Evolutionary conservation across 2,888 invertebrate genomes (phyloP), one percentile per base, ranked within the genome.

Genomic region (Tinea trinotella): DNA sequence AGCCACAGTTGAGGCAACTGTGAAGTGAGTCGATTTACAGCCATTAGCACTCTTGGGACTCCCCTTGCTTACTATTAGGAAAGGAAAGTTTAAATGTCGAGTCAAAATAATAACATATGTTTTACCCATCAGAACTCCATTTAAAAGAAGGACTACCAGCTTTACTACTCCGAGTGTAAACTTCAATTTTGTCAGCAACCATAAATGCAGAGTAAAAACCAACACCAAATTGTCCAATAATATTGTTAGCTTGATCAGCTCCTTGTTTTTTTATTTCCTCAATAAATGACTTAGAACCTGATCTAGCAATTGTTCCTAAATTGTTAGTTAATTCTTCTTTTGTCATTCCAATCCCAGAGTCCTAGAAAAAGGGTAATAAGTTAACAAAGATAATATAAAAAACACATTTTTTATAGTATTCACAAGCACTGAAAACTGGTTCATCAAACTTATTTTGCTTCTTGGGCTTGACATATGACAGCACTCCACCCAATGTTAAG

Each of bases 141-240:
- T 91, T 91, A 65, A 92, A 91, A 0, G 96, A 97, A 9, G 89
- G 87, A 0, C 91, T 88, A 58, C 89, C 88, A 2, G 74, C 71
- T 50, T 80, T 76, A 56, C 92, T 90, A 55, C 93, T 92, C 67
- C 90, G 90, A 1, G 97, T 95, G 70, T 86, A 98, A 0, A 98
- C 98, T 67, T 97, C 97, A 19, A 99, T 96, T 70, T 92, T 93
- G 63, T 97, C 93, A 17, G 97, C 97, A 2, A 98, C 98, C 96
- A 99, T 98, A 72, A 99, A 99, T 0, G 94, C 92, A 10, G 98
- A 98, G 76, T 99, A 99, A 76, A 99, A 99, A 0, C 98, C 99
- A 13, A 99, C 99, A 60, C 98, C 99, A 87, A 99, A 99, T 75
- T 99, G 98, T 2, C 98, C 97, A 70, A 98, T 97, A 54, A 98